Percentiles rank a stretch among this genome's conserved stretches.
These are phyloP conservation scores for Nycteola revayana DNA, from an alignment of 2,888 invertebrate genomes.

Conservation along the genomic window DNA sequence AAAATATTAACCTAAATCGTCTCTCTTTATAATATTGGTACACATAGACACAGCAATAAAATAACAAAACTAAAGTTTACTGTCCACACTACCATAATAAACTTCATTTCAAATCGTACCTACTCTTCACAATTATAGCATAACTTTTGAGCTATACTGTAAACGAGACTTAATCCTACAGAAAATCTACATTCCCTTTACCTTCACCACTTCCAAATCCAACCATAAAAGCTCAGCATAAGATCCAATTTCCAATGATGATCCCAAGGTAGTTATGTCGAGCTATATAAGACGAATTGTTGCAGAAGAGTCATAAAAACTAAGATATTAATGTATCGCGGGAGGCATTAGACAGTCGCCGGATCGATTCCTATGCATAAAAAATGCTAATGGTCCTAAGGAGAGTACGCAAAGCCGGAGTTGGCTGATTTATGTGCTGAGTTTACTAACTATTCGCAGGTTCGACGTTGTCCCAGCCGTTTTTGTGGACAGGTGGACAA, in stretches of 20 bases:
- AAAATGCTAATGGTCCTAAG: slow-evolving; percentile 78
- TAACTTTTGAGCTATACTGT: slow-evolving; percentile 39
- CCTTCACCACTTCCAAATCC: slow-evolving; percentile 5
- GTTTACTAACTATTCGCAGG: slow-evolving; percentile 57
- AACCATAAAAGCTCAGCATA: slow-evolving; percentile 6
- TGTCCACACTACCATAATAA: too few species aligned
- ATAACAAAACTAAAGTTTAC: too few species aligned
- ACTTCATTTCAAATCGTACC: too few species aligned
- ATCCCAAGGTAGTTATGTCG: slow-evolving; percentile 39
- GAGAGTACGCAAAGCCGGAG: slow-evolving; percentile 63
- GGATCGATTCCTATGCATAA: slow-evolving; percentile 82
- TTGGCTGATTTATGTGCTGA: slow-evolving; percentile 71
- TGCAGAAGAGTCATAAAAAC: slow-evolving; percentile 81
- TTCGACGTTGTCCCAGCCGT: slow-evolving; percentile 48
- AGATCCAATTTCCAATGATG: slow-evolving; percentile 7
- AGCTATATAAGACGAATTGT: slow-evolving; percentile 59
- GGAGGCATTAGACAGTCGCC: slow-evolving; percentile 77
- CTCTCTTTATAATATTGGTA: too few species aligned
- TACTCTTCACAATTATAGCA: slow-evolving; percentile 32
- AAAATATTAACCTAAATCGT: too few species aligned
- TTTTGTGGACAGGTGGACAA: slow-evolving; percentile 55
- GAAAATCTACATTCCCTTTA: slow-evolving; percentile 22
- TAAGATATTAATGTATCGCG: slow-evolving; percentile 82
- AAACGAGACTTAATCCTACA: slow-evolving; percentile 42
- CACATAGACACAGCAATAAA: too few species aligned